These are phyloP conservation scores for Gymnoscopelus braueri DNA, from an alignment of 2,797 vertebrate species.

Conservation along the genomic window DNA sequence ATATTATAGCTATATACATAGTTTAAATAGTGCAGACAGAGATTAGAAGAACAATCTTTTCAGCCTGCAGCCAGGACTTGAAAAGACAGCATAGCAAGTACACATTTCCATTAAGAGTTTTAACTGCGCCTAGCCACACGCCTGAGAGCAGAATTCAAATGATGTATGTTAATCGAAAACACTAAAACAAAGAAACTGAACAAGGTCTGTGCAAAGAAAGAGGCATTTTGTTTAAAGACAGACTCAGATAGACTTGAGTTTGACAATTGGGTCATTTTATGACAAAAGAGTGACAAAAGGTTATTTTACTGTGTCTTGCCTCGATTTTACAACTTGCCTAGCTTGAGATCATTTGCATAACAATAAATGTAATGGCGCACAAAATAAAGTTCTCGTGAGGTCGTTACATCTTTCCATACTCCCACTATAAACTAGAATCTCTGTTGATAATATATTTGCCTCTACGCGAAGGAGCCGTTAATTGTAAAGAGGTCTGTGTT, in stretches of 20 bases:
- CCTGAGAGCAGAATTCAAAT: conserved; percentile 60
- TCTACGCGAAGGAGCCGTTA: conserved; percentile 37
- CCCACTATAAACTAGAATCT: conserved; percentile 29
- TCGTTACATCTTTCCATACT: conserved; percentile 26
- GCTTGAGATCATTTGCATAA: conserved; percentile 56
- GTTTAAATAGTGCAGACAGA: conserved; percentile 17
- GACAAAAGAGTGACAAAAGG: conserved; percentile 23
- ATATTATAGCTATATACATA: conserved; percentile 12
- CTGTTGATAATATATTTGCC: conserved; percentile 14
- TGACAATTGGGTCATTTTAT: conserved; percentile 51
- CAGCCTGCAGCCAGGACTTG: conserved; percentile 50
- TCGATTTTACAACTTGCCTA: conserved; percentile 39
- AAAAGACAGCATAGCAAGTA: conserved; percentile 46
- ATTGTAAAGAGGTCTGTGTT: conserved; percentile 21
- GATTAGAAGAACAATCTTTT: neutral
- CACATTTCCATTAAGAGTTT: conserved; percentile 66
- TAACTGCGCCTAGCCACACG: conserved; percentile 60
- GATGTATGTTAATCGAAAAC: conserved; percentile 39
- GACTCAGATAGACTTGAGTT: conserved; percentile 34
- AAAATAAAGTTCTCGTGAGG: conserved; percentile 28
- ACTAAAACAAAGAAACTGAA: conserved; percentile 43
- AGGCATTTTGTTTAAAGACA: conserved; percentile 37
- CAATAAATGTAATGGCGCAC: conserved; percentile 47
- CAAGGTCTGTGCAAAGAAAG: conserved; percentile 20
- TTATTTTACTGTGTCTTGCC: conserved; percentile 49